These are phyloP conservation scores for Pelochelys cantorii DNA, from an alignment of 2,797 vertebrate genomes.

Conservation along the genomic window DNA sequence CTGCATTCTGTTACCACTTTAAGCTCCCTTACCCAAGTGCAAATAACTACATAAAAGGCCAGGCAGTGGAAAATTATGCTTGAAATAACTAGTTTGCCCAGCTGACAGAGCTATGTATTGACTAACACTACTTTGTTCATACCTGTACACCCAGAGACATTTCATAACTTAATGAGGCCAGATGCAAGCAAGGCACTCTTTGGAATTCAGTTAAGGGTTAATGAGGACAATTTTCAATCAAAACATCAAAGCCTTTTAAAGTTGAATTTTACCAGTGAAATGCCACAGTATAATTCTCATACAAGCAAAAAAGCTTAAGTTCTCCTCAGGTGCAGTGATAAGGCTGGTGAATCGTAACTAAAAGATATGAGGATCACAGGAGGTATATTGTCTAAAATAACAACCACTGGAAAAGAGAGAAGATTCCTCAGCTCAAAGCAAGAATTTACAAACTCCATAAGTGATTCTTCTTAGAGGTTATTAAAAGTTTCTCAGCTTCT, in stretches of 20 bases:
- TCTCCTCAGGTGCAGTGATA: neutral
- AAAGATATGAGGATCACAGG: neutral
- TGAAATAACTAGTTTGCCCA: neutral
- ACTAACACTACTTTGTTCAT: neutral
- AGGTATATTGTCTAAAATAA: neutral
- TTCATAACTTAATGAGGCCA: neutral
- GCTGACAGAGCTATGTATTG: fast-evolving
- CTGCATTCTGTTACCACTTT: too few species aligned
- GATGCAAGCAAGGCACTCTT: neutral
- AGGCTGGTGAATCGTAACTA: neutral
- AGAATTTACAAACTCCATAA: neutral
- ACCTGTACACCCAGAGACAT: neutral
- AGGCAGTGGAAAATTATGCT: neutral
- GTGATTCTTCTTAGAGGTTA: neutral
- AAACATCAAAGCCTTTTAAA: neutral
- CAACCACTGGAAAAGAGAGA: neutral
- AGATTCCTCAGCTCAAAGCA: neutral
- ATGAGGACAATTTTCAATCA: neutral
- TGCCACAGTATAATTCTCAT: neutral
- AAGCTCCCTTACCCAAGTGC: too few species aligned
- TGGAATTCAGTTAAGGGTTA: neutral
- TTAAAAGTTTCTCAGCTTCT: fast-evolving
- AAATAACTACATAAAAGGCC: too few species aligned
- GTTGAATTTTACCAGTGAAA: neutral
- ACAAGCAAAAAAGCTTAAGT: neutral